These are phyloP conservation scores for Drosophila prostipennis DNA, from an alignment of 2,888 invertebrate genomes.

Conservation along the genomic window DNA sequence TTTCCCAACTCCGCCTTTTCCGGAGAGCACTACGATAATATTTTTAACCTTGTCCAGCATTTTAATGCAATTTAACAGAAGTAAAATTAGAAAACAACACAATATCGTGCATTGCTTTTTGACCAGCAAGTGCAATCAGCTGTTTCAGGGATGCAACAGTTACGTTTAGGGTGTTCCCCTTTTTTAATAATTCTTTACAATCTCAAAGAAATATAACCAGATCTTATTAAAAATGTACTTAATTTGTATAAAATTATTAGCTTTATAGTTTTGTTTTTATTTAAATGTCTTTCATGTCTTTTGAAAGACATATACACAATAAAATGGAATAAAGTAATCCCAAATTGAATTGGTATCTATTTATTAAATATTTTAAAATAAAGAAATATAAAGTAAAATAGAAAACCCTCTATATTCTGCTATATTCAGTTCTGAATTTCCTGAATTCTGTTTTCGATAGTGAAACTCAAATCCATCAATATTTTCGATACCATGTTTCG, in stretches of 20 bases:
- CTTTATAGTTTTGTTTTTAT: neutral
- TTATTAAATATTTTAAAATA: too few relatives aligned
- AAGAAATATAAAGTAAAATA: too few relatives aligned
- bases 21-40: constrained; percentile 96
- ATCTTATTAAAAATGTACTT: neutral
- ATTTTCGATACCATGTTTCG: too few relatives aligned
- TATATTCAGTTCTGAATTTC: too few relatives aligned
- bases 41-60: constrained; percentile 93
- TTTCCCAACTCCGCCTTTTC: constrained; percentile 99
- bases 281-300: too few relatives aligned
- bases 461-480: too few relatives aligned
- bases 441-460: too few relatives aligned
- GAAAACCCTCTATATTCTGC: too few relatives aligned
- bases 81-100: neutral
- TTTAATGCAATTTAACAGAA: neutral
- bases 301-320: too few relatives aligned
- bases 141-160: constrained; percentile 20
- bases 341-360: too few relatives aligned
- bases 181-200: neutral
- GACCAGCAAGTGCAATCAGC: constrained; percentile 35
- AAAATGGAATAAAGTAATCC: too few relatives aligned
- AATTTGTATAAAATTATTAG: neutral
- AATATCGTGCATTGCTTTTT: constrained; percentile 2
- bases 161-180: neutral
- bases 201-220: neutral